Base-by-base conservation (phyloP, 2,888 invertebrate genomes). In the Caenorhabditis sp. region DNA sequence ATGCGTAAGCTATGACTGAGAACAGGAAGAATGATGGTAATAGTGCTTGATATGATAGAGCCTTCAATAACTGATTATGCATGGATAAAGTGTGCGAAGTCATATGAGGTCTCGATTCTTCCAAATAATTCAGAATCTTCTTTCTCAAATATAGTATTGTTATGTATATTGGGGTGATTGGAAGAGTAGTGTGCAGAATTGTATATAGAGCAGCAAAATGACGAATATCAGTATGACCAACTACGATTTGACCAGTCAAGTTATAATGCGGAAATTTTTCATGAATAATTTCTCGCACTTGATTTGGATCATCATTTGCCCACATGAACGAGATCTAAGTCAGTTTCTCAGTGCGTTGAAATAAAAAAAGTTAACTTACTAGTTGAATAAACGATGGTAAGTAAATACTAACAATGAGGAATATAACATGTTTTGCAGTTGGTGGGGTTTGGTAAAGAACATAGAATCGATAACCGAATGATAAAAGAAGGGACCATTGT, bases 171-270 rank as follows among this genome's bases (percentile, higher is more conserved):
- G 73, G 73, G 38, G 73, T 69, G 17, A 73, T 67, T 3, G 67
- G 72, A 25, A 58, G 52, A 14, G 77, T 77, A 73, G 74, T 77
- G 36, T 77, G 73, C 1, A 73, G 58, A 58, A 74, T 77, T 10
- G 77, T 74, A 58, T 59, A 66, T 58, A 77, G 49, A 14, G 70
- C 73, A 4, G 65, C 36, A 59, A 70, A 74, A 38, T 65, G 52
- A n/a, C 70, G 50, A 8, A 77, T 67, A 38, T 77, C 50, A 50
- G 20, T 50, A 17, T 50, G 14, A n/a, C 50, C 50, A 20, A 20
- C 20, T 10, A 50, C 20, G 7, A 20, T 50, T 20, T n/a, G n/a
- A 50, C 20, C 50, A 50, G 14, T 20, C 4, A 50, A n/a, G 20
- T 50, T 20, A 50, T 50, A 50, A 50, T 14, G 10, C 20, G 50